These are phyloP conservation scores for Labia minor DNA, from an alignment of 2,888 invertebrate species.

Conservation along the genomic window DNA sequence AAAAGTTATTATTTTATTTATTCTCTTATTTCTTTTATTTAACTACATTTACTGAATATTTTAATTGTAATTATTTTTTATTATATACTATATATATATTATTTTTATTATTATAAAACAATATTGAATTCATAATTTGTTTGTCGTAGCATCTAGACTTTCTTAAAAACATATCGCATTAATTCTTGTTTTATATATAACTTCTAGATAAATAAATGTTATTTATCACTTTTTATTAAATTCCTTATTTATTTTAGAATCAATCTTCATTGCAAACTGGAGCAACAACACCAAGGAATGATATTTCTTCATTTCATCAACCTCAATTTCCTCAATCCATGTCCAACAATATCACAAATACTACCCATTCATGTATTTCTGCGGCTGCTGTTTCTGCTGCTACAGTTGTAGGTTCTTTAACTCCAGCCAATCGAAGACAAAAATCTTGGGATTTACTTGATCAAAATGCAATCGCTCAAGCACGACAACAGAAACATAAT, in stretches of 20 bases:
- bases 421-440: conserved; percentile 55
- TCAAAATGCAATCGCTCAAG: conserved; percentile 67
- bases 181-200: no score
- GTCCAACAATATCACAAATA: conserved; percentile 29
- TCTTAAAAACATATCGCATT: no score
- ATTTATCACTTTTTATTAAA: no score
- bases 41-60: neutral
- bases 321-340: neutral
- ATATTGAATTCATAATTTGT: no score
- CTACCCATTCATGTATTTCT: conserved; percentile 26
- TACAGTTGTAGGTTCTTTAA: conserved; percentile 19
- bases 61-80: neutral
- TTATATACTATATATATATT: no score
- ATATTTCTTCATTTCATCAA: neutral
- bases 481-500: conserved; percentile 54
- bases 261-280: neutral
- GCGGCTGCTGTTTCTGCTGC: conserved; percentile 21
- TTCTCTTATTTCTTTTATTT: no score
- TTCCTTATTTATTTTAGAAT: no score
- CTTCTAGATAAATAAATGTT: no score
- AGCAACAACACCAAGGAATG: neutral
- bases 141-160: no score
- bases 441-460: conserved; percentile 93
- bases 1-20: neutral
- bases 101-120: no score